phyloP scores from a whole-genome alignment of 2,888 invertebrate genomes.

The Abrostola triplasia region DNA sequence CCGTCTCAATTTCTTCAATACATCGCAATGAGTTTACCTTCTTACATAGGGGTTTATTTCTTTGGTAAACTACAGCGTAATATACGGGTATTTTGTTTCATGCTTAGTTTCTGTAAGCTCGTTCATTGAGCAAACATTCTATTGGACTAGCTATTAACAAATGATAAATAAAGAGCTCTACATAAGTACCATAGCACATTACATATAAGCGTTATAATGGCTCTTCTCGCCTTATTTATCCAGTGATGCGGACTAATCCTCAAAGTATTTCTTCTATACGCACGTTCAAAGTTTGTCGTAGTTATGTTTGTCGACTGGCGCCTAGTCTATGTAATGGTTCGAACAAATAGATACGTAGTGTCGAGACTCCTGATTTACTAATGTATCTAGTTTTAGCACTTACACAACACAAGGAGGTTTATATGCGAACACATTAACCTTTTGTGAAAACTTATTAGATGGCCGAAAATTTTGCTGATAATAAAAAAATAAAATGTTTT shows the following conservation, averaged over 20 bases:
- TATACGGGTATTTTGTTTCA: too few relatives aligned
- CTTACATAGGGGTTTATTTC: too few relatives aligned
- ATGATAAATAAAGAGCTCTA: not conserved
- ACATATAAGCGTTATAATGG: not conserved
- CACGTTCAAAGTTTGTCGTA: slow-evolving; percentile 65
- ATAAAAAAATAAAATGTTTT: too few relatives aligned
- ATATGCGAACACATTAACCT: slow-evolving; percentile 41
- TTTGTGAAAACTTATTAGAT: slow-evolving; percentile 13
- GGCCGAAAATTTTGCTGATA: slow-evolving; percentile 1
- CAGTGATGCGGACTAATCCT: slow-evolving; percentile 13
- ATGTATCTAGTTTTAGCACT: slow-evolving; percentile 85
- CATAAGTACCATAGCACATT: not conserved
- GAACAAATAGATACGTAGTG: slow-evolving; percentile 76
- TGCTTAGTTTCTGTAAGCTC: too few relatives aligned
- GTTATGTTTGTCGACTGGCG: slow-evolving; percentile 84
- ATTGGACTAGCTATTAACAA: too few relatives aligned
- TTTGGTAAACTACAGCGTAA: too few relatives aligned
- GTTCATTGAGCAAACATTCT: too few relatives aligned
- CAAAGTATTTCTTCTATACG: slow-evolving; percentile 33
- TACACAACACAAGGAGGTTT: slow-evolving; percentile 63
- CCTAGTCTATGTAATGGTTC: slow-evolving; percentile 83
- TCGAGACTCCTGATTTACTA: slow-evolving; percentile 80
- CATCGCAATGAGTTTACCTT: too few relatives aligned
- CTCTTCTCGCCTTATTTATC: not conserved
- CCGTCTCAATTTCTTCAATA: too few relatives aligned